Conservation (phyloP, 2,797 vertebrate species). For the Tragopan temminckii region DNA sequence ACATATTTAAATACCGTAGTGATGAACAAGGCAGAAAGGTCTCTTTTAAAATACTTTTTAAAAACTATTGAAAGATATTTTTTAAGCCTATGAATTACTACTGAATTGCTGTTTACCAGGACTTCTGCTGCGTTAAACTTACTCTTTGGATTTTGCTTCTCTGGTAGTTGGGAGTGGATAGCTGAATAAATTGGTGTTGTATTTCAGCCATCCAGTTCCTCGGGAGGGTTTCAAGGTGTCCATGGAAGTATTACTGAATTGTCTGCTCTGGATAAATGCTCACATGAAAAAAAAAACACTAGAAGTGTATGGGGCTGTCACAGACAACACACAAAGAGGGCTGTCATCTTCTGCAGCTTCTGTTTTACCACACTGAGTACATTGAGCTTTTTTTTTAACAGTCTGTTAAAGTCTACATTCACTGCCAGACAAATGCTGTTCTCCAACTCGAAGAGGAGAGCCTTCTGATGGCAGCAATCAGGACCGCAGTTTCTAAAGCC, state of each 20-base stretch:
- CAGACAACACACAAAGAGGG: neutral
- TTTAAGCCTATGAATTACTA: neutral
- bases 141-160: neutral
- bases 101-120: neutral
- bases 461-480: neutral
- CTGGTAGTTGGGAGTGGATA: neutral
- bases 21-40: neutral
- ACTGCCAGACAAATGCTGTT: neutral
- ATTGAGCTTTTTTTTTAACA: neutral
- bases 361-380: neutral
- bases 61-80: neutral
- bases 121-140: neutral
- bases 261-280: slow-evolving; percentile 4
- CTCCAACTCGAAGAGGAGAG: neutral
- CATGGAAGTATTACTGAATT: neutral
- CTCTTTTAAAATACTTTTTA: neutral
- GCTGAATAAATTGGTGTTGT: neutral
- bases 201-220: neutral
- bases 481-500: neutral
- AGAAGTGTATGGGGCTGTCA: neutral
- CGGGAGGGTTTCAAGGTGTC: neutral
- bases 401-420: neutral
- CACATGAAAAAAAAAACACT: neutral
- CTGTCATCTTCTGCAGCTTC: neutral
- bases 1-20: neutral